Base-by-base conservation (phyloP, 2,797 vertebrate genomes). In the Intellagama lesueurii region DNA sequence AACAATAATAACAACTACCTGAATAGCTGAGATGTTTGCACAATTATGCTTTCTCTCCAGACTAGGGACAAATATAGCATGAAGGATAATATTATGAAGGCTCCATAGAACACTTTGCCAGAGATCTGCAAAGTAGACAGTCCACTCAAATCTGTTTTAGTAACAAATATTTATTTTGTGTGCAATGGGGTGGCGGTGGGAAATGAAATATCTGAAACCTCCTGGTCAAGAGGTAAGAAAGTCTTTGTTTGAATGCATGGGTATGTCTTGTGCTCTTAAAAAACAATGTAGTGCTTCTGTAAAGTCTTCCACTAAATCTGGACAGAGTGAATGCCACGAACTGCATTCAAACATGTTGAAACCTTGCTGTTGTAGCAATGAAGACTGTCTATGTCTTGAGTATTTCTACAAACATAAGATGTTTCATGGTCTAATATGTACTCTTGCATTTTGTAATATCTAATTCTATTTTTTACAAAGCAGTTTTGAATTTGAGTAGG, bases 11-110 rank as follows among this genome's bases (percentile, higher is more conserved):
- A 95, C 9, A 91, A 84, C 94, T 95, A 92, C 91, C 93, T 93
- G 90, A 94, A 95, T 95, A 95, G 91, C 11, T 91, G 92, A 95
- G 90, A 90, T 94, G 90, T 89, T 93, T 95, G 88, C 86, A 93
- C 92, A 92, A 89, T 95, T 95, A 93, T 87, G 89, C 40, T 40
- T 75, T 89, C 14, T 82, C 9, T 90, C 91, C 90, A 88, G 80
- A 64, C 35, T 30, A 1, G 26, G 90, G 86, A 85, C 87, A 80
- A 83, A 93, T 94, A 91, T 92, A 95, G 91, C 88, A 28, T 3
- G 2, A 75, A 94, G 92, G 95, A 96, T 96, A 94, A 91, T 92
- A 95, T 94, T 93, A 77, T 81, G 44, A 90, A 92, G 90, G 90
- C 80, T 91, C 9, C 76, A 35, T 0, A 1, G 80, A 93, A 79